Base-by-base conservation (phyloP, 2,888 invertebrate genomes). In the Macropis europaea region DNA sequence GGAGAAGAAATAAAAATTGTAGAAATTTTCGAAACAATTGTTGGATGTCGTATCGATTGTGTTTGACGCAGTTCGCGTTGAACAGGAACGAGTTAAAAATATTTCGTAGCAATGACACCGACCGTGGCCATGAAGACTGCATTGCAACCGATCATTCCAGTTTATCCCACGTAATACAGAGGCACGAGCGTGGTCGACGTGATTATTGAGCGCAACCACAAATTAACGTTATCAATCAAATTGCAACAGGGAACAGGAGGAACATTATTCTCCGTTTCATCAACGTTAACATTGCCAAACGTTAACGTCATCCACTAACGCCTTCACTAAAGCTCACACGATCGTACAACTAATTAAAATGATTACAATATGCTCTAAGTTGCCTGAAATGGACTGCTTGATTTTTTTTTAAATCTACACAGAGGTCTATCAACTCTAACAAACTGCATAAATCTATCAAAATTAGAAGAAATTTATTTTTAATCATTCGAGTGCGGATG, bases 171-270 rank as follows among this genome's bases (percentile, higher is more conserved):
- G 54, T 57, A 45, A 22, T 3, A 28, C 43, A 19, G 7, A 17
- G 15, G 6, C 5, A 1, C 2, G 40, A 45, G 38, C 57, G 53
- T 72, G 36, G 69, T 62, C 40, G 57, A 52, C 24, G n/a, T 11
- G 38, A 52, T 69, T 61, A 61, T 45, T 30, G 54, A 54, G 36
- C 60, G 22, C 4, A 54, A 54, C 53, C 36, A 56, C 48, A 19
- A 48, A 67, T 60, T 48, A 45, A 38, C 36, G 50, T 57, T 24
- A 59, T 59, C 70, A n/a, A 48, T 70, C 50, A 28, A 43, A 40
- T 3, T 0, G 28, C 9, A 11, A 19, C n/a, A 42, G 17, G 6
- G 32, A 17, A 9, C 24, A 24, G 7, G 11, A 15, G 7, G 15
- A 15, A 24, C 19, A 0, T 24, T 7, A 9, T 48, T 13, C 3